Percentiles rank a stretch among this genome's conserved stretches.
These are phyloP conservation scores for Chelonia mydas DNA, from an alignment of 2,797 vertebrate genomes.

Conservation along the genomic window DNA sequence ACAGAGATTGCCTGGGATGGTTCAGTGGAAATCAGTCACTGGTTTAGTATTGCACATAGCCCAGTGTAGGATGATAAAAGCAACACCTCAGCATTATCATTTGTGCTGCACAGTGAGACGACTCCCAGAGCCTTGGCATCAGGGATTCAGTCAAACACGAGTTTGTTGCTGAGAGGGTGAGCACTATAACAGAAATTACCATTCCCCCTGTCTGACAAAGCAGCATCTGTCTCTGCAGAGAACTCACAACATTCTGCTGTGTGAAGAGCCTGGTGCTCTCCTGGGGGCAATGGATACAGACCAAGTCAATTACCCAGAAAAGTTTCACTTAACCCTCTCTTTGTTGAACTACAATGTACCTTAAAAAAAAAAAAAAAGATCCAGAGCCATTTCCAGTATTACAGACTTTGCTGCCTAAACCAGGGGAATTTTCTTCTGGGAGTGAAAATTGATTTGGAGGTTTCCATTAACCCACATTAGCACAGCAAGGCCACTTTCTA, in stretches of 20 bases:
- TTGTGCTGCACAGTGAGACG: accelerated
- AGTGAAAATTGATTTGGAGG: conserved; percentile 77
- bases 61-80: accelerated
- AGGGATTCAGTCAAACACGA: background rate
- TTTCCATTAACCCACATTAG: conserved; percentile 82
- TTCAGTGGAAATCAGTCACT: accelerated
- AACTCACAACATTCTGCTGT: background rate
- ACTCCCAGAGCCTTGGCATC: accelerated
- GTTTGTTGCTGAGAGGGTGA: background rate
- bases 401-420: conserved; percentile 74
- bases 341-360: conserved; percentile 54
- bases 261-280: background rate
- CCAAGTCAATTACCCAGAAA: conserved; percentile 20
- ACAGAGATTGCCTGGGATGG: accelerated
- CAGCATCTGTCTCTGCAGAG: accelerated
- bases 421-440: conserved; percentile 76
- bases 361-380: conserved; percentile 24
- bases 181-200: background rate
- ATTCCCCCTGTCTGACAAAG: background rate
- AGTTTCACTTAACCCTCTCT: conserved; percentile 66
- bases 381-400: conserved; percentile 79
- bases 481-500: conserved; percentile 74
- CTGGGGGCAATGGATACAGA: background rate
- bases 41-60: accelerated
- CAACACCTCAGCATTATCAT: accelerated